Conservation (phyloP, 2,113 vertebrate species). For the Eurystomus gularis region DNA sequence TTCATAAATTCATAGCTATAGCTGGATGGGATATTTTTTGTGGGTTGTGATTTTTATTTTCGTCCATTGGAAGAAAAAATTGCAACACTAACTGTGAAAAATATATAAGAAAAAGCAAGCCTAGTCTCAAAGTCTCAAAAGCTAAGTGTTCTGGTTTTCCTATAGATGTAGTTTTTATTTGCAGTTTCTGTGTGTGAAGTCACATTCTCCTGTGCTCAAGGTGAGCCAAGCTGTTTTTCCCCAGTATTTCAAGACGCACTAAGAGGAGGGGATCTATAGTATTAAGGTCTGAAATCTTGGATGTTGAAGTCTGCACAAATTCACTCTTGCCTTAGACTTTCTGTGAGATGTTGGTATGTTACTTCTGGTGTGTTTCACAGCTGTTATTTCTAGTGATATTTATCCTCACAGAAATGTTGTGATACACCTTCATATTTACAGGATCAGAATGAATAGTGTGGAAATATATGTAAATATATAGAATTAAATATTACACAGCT, state of each 20-base stretch:
- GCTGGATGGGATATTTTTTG: neutral
- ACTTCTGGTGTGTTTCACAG: neutral
- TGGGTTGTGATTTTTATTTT: neutral
- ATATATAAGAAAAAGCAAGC: neutral
- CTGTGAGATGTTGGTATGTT: neutral
- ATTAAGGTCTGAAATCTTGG: neutral
- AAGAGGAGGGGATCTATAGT: neutral
- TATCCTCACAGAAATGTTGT: neutral
- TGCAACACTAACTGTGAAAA: neutral
- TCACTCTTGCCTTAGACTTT: neutral
- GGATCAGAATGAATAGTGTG: neutral
- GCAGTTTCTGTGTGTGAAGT: neutral
- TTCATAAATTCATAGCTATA: neutral
- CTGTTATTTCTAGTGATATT: neutral
- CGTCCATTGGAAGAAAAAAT: neutral
- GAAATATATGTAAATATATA: neutral
- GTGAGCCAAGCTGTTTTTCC: neutral
- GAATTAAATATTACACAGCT: neutral
- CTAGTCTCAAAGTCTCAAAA: neutral
- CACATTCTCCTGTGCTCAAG: neutral
- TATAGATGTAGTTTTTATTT: neutral
- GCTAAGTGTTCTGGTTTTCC: neutral
- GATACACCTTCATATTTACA: neutral
- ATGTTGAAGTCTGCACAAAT: neutral
- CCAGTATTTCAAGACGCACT: neutral